These are phyloP conservation scores for Nasonia longicornis DNA, from an alignment of 1,140 invertebrate genomes.

Conservation along the genomic window DNA sequence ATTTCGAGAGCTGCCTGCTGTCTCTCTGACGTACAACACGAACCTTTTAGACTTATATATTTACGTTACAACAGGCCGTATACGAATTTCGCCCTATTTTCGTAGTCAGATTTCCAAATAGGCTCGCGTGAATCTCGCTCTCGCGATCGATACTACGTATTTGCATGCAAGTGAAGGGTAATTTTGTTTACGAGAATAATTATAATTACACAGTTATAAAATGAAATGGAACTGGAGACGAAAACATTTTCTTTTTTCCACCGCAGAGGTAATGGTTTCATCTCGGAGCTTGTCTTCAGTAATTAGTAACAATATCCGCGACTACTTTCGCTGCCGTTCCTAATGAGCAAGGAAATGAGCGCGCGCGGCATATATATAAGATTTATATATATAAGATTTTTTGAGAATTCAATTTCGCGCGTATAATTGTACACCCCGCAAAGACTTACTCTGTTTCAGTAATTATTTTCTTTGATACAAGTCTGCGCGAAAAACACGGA, in stretches of 20 bases:
- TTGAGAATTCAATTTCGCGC: constrained; percentile 53
- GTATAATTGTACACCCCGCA: constrained; percentile 49
- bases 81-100: constrained; percentile 39
- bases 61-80: constrained; percentile 14
- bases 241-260: constrained; percentile 51
- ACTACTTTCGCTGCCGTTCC: constrained; percentile 51
- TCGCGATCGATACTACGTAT: background rate
- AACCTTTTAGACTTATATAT: constrained; percentile 42
- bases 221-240: constrained; percentile 24
- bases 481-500: background rate
- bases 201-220: constrained; percentile 35
- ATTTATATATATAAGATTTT: constrained; percentile 49
- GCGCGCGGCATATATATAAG: constrained; percentile 45
- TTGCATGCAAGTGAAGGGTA: background rate
- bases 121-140: background rate
- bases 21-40: background rate
- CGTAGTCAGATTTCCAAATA: constrained; percentile 20
- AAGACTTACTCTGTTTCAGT: constrained; percentile 40
- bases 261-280: constrained; percentile 50
- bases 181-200: constrained; percentile 23
- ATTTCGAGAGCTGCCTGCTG: constrained; percentile 23
- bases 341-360: constrained; percentile 63
- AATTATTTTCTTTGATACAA: constrained; percentile 42
- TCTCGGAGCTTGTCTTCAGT: constrained; percentile 57
- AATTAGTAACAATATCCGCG: constrained; percentile 65